These are phyloP conservation scores for Danio jaintianensis DNA, from an alignment of 2,797 vertebrate genomes.

Conservation along the genomic window DNA sequence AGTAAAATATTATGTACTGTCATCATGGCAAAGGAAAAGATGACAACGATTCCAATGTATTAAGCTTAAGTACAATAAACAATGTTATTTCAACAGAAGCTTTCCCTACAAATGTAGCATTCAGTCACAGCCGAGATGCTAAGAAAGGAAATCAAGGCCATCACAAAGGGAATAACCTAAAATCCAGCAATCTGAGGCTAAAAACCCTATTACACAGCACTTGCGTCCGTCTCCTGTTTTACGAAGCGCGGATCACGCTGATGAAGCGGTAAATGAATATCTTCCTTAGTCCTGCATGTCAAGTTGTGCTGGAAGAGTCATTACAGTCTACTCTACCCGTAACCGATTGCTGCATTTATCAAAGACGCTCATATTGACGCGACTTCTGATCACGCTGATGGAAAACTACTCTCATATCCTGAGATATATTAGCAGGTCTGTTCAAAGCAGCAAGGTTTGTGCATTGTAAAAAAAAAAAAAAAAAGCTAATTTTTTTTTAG, in stretches of 20 bases:
- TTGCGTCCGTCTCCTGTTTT: slow-evolving; percentile 52
- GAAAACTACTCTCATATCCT: slow-evolving; percentile 34
- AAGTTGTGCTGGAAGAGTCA: slow-evolving; percentile 42
- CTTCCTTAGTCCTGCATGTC: slow-evolving; percentile 54
- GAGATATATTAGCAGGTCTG: not conserved
- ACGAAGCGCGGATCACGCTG: slow-evolving; percentile 54
- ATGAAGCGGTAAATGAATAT: slow-evolving; percentile 66
- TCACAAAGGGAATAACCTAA: slow-evolving; percentile 37
- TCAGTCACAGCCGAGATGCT: slow-evolving; percentile 17
- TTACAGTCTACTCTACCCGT: slow-evolving; percentile 45
- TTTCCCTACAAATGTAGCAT: not conserved
- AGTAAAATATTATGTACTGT: too few species aligned
- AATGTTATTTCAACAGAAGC: slow-evolving; percentile 29
- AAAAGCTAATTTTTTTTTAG: too few species aligned
- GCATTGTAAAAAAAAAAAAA: too few species aligned
- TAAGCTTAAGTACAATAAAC: slow-evolving; percentile 39
- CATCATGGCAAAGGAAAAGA: slow-evolving; percentile 13
- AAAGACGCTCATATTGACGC: slow-evolving; percentile 55
- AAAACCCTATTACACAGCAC: slow-evolving; percentile 62
- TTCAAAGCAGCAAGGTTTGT: not conserved
- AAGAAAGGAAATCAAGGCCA: slow-evolving; percentile 26
- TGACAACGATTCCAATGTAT: slow-evolving; percentile 46
- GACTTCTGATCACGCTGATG: slow-evolving; percentile 28
- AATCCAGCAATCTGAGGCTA: slow-evolving; percentile 54
- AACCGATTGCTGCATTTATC: slow-evolving; percentile 50